phyloP scores from a whole-genome alignment of 92 coral and sea anemone species.

The Hydrozoanthus gracilis region DNA sequence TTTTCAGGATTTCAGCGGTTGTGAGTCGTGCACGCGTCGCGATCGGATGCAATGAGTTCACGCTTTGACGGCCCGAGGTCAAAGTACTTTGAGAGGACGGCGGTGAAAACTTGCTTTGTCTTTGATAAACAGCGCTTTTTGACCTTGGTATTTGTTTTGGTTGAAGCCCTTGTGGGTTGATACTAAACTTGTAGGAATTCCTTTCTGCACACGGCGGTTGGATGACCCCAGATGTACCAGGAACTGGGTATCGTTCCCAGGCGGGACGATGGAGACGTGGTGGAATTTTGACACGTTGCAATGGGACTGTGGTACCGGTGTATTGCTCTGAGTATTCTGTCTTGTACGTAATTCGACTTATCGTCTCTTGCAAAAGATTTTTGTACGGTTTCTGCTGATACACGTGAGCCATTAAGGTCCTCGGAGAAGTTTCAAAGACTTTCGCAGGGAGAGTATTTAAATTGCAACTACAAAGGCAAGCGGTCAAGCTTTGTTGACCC shows the following conservation, averaged over 20 bases:
- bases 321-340: slow-evolving; percentile 75
- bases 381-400: slow-evolving; percentile 42
- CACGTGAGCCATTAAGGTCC: too few relatives aligned
- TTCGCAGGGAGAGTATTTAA: too few relatives aligned
- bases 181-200: slow-evolving; percentile 23
- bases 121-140: slow-evolving; percentile 32
- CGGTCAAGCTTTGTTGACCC: too few relatives aligned
- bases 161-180: slow-evolving; percentile 81
- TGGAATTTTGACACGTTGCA: slow-evolving; percentile 67
- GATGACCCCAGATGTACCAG: slow-evolving; percentile 67
- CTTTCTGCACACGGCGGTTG: slow-evolving; percentile 60
- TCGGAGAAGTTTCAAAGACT: too few relatives aligned
- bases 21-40: slow-evolving; percentile 55
- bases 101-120: slow-evolving; percentile 3
- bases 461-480: too few relatives aligned
- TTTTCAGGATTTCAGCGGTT: slow-evolving; percentile 66
- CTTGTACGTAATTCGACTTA: slow-evolving; percentile 72
- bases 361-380: slow-evolving; percentile 69
- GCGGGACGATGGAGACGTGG: slow-evolving; percentile 67
- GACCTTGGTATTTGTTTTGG: slow-evolving; percentile 52
- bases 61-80: slow-evolving; percentile 47
- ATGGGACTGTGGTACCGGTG: slow-evolving; percentile 68
- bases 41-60: slow-evolving; percentile 48
- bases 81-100: slow-evolving; percentile 29
- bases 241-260: slow-evolving; percentile 70